A percentile compares a stretch with the other conserved stretches of the same genome.
Evolutionary conservation across 2,113 vertebrate species (phyloP).

Genomic region (human (Homo sapiens)): DNA sequence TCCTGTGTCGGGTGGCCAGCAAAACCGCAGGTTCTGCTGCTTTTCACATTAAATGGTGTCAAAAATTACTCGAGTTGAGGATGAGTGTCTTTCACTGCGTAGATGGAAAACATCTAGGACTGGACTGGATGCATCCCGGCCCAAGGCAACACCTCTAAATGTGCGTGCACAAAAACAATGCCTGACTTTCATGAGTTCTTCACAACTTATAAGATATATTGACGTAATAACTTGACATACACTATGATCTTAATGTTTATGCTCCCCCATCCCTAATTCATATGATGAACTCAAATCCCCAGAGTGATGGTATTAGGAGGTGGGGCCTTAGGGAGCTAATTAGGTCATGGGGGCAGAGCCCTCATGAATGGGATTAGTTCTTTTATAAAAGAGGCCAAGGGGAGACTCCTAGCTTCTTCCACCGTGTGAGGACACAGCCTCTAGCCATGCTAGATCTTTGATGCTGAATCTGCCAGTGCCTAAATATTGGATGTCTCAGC

Average conservation of each 20-base stretch:
- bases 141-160: not conserved
- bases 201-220: not conserved
- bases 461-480: not conserved
- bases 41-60: not conserved
- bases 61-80: not conserved
- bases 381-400: not conserved
- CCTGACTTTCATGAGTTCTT: not conserved
- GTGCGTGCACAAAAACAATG: not conserved
- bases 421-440: not conserved
- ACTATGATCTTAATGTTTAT: not conserved
- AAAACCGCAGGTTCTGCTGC: not conserved
- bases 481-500: not conserved
- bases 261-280: not conserved
- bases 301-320: not conserved
- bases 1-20: not conserved
- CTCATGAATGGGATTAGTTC: not conserved
- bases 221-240: no score
- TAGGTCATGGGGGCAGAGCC: not conserved
- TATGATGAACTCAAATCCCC: not conserved
- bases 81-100: not conserved
- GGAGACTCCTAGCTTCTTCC: not conserved
- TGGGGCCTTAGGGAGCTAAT: not conserved
- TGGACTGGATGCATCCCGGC: rapidly evolving
- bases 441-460: not conserved
- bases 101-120: not conserved